A percentile compares a stretch with the other conserved stretches of the same genome.
Evolutionary conservation across 2,113 vertebrate species (phyloP).

Genomic region (Rhineura floridana): DNA sequence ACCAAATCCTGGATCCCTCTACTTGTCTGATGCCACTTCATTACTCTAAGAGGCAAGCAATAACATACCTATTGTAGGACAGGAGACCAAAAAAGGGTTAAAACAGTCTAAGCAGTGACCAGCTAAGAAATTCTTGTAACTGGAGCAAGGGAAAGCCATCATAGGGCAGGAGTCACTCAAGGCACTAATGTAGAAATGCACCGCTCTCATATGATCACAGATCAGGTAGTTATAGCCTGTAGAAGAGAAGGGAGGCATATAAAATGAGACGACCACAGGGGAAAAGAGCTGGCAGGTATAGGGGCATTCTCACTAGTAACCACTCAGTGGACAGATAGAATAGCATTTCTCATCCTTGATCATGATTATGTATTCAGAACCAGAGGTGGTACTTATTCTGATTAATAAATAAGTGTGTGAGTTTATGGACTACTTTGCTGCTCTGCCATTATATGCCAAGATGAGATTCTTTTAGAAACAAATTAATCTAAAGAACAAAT

Average conservation of each 20-base stretch:
- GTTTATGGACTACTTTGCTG: background rate
- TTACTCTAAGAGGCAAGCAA: background rate
- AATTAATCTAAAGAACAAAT: too few species aligned
- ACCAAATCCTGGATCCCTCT: background rate
- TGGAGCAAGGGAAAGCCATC: conserved; percentile 85
- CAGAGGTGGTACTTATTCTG: background rate
- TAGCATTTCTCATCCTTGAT: background rate
- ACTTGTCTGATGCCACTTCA: background rate
- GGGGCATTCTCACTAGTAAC: background rate
- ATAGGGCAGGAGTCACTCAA: conserved; percentile 81
- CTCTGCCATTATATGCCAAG: too few species aligned
- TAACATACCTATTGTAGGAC: conserved; percentile 87
- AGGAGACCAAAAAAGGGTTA: conserved; percentile 75
- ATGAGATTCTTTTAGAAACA: too few species aligned
- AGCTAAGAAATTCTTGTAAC: conserved; percentile 82
- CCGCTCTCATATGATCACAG: conserved; percentile 96
- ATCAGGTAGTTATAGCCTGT: conserved; percentile 90
- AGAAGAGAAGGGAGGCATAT: conserved; percentile 19
- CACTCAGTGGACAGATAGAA: background rate
- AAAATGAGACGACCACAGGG: background rate
- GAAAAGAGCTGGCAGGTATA: background rate
- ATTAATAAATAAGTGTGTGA: background rate
- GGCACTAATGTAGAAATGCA: conserved; percentile 89
- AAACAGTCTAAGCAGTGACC: conserved; percentile 85
- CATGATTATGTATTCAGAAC: background rate